phyloP scores from a whole-genome alignment of 2,113 vertebrate species.

The Lates calcarifer region DNA sequence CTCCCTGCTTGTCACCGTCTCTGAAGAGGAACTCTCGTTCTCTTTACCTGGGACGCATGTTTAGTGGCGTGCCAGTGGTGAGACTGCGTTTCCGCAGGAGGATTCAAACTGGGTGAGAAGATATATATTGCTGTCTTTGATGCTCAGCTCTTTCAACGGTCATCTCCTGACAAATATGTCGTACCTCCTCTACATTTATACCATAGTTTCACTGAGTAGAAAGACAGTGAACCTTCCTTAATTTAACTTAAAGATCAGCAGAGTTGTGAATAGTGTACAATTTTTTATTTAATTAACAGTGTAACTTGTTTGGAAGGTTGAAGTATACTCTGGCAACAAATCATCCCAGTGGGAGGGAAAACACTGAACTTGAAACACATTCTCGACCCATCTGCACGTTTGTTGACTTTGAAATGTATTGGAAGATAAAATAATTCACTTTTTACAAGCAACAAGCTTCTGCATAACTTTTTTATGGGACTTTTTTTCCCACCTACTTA shows the following conservation, averaged over 20 bases:
- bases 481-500: too few species aligned
- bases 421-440: not conserved
- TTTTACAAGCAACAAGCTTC: not conserved
- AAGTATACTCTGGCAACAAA: not conserved
- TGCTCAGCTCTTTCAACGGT: not conserved
- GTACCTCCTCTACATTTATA: not conserved
- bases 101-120: slow-evolving; percentile 90
- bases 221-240: not conserved
- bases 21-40: slow-evolving; percentile 91
- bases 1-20: slow-evolving; percentile 87
- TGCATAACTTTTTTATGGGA: too few species aligned
- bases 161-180: not conserved
- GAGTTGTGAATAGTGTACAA: not conserved
- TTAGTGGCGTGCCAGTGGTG: slow-evolving; percentile 92
- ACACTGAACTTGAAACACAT: not conserved
- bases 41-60: slow-evolving; percentile 95
- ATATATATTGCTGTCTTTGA: not conserved
- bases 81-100: slow-evolving; percentile 92
- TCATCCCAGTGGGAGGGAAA: not conserved
- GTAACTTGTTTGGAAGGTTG: not conserved
- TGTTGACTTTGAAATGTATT: not conserved
- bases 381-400: too few species aligned
- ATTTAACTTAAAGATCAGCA: not conserved
- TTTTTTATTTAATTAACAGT: too few species aligned
- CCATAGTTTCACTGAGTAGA: not conserved